Conservation (phyloP, 1,140 invertebrate genomes). For the Latrodectus geometricus region DNA sequence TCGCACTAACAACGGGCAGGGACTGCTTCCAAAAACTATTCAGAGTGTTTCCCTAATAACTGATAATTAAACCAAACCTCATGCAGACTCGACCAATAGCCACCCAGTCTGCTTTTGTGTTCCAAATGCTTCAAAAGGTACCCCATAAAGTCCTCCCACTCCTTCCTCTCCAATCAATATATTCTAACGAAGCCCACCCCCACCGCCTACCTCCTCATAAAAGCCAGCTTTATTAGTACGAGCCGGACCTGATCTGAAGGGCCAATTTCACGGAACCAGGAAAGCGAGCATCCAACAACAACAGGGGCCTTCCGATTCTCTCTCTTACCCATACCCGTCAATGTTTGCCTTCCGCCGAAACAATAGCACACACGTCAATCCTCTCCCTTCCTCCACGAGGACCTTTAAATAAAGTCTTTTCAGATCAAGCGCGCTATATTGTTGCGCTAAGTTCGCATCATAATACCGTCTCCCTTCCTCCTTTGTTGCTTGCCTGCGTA, state of each 20-base stretch:
- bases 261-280: conserved; percentile 35
- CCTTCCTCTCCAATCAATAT: conserved; percentile 30
- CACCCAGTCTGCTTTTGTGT: conserved; percentile 30
- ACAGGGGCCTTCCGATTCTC: conserved; percentile 14
- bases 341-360: conserved; percentile 46
- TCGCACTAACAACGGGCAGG: too few species aligned
- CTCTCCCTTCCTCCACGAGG: neutral
- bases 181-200: conserved; percentile 50
- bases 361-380: conserved; percentile 20
- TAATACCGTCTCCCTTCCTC: conserved; percentile 3
- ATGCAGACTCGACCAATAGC: conserved; percentile 17
- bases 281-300: conserved; percentile 49
- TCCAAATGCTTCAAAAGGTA: conserved; percentile 21
- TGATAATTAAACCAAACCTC: conserved; percentile 38
- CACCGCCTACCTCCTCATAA: conserved; percentile 21
- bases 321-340: conserved; percentile 16
- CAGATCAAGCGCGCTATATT: conserved; percentile 29
- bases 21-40: neutral
- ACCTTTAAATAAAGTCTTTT: conserved; percentile 55
- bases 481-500: neutral
- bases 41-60: conserved; percentile 24
- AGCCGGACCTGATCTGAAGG: conserved; percentile 44
- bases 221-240: conserved; percentile 36
- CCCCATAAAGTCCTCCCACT: conserved; percentile 1
- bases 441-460: conserved; percentile 11